Evolutionary conservation across 2,797 vertebrate species (phyloP).

Genomic region (Chanos chanos): DNA sequence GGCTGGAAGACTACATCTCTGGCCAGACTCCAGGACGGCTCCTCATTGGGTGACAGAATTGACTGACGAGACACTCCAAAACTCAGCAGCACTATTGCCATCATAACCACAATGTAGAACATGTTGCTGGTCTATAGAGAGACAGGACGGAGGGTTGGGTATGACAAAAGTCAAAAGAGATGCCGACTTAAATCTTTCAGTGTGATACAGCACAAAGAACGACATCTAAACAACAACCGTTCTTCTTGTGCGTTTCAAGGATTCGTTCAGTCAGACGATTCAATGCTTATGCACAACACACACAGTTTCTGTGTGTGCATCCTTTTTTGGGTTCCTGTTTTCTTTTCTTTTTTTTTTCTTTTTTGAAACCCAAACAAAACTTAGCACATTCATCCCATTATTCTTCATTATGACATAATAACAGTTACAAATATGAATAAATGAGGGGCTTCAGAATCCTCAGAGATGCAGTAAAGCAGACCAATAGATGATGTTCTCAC

Average conservation of each 20-base stretch:
- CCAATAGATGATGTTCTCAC: conserved; percentile 57
- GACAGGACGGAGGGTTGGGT: not conserved
- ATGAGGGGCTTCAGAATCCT: conserved; percentile 6
- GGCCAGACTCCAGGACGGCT: conserved; percentile 86
- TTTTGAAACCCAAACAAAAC: too few species aligned
- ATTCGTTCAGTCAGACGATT: too few species aligned
- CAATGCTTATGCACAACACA: not conserved
- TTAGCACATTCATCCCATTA: too few species aligned
- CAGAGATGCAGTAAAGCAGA: not conserved
- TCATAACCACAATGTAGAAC: conserved; percentile 97
- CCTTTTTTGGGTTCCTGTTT: not conserved
- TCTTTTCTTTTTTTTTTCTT: too few species aligned
- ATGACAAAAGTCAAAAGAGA: too few species aligned
- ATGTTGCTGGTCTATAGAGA: conserved; percentile 87
- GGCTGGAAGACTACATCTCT: conserved; percentile 90
- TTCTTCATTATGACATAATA: too few species aligned
- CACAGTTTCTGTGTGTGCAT: not conserved
- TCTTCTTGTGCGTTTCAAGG: too few species aligned
- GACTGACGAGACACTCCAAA: conserved; percentile 94
- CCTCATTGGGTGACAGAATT: conserved; percentile 87
- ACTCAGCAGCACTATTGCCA: conserved; percentile 92
- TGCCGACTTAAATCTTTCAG: too few species aligned
- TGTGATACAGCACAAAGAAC: too few species aligned
- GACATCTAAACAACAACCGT: too few species aligned
- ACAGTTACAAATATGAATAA: too few species aligned